A percentile compares a stretch with the other conserved stretches of the same genome.
Evolutionary conservation across 30 jellyfish, hydroid and myxozoan species (phyloP).

Genomic region (Hydra vulgaris): DNA sequence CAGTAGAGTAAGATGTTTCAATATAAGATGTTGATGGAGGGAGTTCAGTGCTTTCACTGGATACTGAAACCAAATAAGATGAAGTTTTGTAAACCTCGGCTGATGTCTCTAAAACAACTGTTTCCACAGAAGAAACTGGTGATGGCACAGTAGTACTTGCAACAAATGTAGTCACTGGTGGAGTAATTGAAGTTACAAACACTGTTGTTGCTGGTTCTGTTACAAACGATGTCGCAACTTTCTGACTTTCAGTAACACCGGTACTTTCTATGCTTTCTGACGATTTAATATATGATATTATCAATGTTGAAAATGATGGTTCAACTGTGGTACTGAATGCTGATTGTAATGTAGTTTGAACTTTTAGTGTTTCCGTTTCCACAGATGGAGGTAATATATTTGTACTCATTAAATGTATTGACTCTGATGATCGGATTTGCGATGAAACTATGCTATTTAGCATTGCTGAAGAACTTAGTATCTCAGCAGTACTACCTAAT

Average conservation of each 20-base stretch:
- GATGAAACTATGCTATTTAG: not conserved
- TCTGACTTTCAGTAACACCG: not conserved
- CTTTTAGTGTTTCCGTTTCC: not conserved
- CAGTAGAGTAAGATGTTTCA: slow-evolving; percentile 20
- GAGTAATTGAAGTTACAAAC: no score
- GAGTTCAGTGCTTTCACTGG: slow-evolving; percentile 15
- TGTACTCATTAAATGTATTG: not conserved
- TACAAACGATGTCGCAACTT: not conserved
- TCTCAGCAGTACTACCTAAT: not conserved
- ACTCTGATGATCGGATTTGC: not conserved
- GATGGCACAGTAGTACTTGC: no score
- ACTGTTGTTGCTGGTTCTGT: no score
- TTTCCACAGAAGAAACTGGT: not conserved
- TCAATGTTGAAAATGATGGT: slow-evolving; percentile 6
- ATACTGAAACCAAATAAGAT: not conserved
- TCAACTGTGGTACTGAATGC: not conserved
- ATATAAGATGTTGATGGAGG: slow-evolving; percentile 26
- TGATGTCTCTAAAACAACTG: not conserved
- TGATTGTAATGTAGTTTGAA: not conserved
- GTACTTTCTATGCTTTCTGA: not conserved
- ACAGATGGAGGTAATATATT: not conserved
- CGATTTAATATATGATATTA: slow-evolving; percentile 11
- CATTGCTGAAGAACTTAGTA: not conserved
- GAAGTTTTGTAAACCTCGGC: no score
- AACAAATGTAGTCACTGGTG: no score